These are phyloP conservation scores for Gouania willdenowi DNA, from an alignment of 2,797 vertebrate genomes.

Conservation along the genomic window DNA sequence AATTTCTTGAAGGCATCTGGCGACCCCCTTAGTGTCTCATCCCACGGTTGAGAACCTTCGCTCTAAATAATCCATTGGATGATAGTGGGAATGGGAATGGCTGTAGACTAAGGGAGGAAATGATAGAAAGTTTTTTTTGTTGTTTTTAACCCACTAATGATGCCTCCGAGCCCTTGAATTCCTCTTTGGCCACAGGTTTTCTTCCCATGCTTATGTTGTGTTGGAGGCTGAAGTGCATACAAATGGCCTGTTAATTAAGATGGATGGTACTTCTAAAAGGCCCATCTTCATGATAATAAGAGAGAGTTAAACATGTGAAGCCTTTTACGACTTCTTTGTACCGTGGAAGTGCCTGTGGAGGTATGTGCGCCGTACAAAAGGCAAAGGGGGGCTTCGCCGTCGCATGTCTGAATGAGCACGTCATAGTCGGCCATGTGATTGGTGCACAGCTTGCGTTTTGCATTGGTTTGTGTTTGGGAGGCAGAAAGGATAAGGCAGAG, in stretches of 20 bases:
- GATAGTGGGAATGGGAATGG: constrained; percentile 37
- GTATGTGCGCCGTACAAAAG: constrained; percentile 13
- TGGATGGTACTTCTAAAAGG: constrained; percentile 60
- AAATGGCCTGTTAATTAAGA: constrained; percentile 71
- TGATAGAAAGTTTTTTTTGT: constrained; percentile 57
- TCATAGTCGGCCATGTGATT: constrained; percentile 21
- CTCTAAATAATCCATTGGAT: too few relatives aligned
- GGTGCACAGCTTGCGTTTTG: constrained; percentile 36
- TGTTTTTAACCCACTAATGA: constrained; percentile 54
- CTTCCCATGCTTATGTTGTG: constrained; percentile 64
- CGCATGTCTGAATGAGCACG: constrained; percentile 36
- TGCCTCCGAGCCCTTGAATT: constrained; percentile 42
- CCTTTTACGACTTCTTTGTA: constrained; percentile 46
- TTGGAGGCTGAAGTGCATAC: constrained; percentile 53
- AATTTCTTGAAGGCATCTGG: too few relatives aligned
- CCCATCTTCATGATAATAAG: constrained; percentile 66
- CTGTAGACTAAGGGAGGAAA: constrained; percentile 40
- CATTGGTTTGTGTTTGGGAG: constrained; percentile 20
- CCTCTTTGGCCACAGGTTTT: constrained; percentile 48
- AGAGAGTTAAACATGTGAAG: constrained; percentile 54
- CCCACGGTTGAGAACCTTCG: too few relatives aligned
- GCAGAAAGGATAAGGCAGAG: constrained; percentile 17
- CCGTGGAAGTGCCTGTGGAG: constrained; percentile 27
- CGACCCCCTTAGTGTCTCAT: too few relatives aligned
- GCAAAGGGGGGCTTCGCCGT: not conserved